phyloP scores from a whole-genome alignment of 2,113 vertebrate genomes.

The Prinia subflava region DNA sequence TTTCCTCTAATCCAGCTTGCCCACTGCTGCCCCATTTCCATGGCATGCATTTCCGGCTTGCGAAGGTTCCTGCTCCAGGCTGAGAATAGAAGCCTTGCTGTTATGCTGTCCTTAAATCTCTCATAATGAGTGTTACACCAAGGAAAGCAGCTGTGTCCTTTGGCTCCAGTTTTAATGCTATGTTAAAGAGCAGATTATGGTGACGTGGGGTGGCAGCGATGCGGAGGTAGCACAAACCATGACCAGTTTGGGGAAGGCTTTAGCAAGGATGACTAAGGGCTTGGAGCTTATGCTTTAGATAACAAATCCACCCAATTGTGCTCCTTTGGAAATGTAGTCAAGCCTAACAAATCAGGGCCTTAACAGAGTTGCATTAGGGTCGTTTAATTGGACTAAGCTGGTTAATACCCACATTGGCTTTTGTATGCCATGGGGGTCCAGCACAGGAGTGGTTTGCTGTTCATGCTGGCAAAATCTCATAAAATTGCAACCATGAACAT shows the following conservation, averaged over 20 bases:
- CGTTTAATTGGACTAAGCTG: slow-evolving; percentile 66
- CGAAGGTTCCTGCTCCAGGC: not conserved
- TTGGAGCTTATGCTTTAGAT: slow-evolving; percentile 38
- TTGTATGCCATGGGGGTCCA: not conserved
- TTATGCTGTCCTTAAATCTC: slow-evolving; percentile 41
- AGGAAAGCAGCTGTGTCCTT: slow-evolving; percentile 58
- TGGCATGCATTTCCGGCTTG: slow-evolving; percentile 49
- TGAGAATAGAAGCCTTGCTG: slow-evolving; percentile 56
- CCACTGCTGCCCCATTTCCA: slow-evolving; percentile 45
- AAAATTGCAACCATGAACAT: not conserved
- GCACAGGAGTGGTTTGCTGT: not conserved
- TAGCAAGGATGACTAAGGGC: slow-evolving; percentile 58
- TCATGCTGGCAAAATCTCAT: not conserved
- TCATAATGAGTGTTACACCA: slow-evolving; percentile 37
- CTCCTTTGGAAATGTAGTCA: slow-evolving; percentile 29
- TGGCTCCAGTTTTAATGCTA: slow-evolving; percentile 55
- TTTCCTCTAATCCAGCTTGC: slow-evolving; percentile 17
- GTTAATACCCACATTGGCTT: slow-evolving; percentile 28
- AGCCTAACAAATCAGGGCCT: slow-evolving; percentile 42
- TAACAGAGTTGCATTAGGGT: not conserved
- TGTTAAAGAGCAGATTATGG: slow-evolving; percentile 57
- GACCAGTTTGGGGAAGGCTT: slow-evolving; percentile 32
- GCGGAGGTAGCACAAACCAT: slow-evolving; percentile 1
- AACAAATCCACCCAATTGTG: slow-evolving; percentile 53
- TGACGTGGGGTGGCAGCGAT: not conserved